Percentiles rank a stretch among this genome's conserved stretches.
Evolutionary conservation across 2,113 vertebrate genomes (phyloP).

Genomic region (Mixornis gularis): DNA sequence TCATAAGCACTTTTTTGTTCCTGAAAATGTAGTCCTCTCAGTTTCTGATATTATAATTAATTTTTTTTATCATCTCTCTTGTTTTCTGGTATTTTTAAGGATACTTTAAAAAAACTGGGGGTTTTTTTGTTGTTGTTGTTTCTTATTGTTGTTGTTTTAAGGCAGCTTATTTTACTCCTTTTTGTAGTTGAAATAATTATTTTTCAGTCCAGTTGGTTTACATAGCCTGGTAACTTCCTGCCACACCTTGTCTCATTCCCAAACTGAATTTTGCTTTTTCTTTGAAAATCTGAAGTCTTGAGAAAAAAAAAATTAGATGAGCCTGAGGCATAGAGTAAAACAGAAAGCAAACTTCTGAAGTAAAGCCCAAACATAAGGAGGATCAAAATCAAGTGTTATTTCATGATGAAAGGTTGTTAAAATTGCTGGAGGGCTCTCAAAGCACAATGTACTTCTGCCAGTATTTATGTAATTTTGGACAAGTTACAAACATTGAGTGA

Average conservation of each 20-base stretch:
- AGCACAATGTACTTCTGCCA: not conserved
- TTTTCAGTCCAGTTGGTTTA: not conserved
- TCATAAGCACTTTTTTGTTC: not conserved
- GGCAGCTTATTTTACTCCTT: not conserved
- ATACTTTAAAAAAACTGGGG: accelerated
- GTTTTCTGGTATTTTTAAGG: not conserved
- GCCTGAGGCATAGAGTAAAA: not conserved
- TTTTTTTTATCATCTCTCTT: not conserved
- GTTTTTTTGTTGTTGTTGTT: not conserved
- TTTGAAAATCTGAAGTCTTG: not conserved
- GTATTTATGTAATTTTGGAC: not conserved
- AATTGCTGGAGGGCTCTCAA: not conserved
- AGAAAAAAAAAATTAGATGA: not conserved
- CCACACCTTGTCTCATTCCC: not conserved
- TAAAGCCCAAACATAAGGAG: not conserved
- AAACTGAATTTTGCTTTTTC: not conserved
- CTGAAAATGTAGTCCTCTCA: not conserved
- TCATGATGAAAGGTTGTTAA: not conserved
- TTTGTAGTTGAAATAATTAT: not conserved
- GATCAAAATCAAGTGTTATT: not conserved
- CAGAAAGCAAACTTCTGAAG: not conserved
- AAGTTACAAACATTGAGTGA: not conserved
- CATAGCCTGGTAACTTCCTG: not conserved
- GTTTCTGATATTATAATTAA: not conserved
- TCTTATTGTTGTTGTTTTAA: not conserved